Evolutionary conservation across 2,888 invertebrate species (phyloP).

Genomic region (Sminthurides aquaticus): DNA sequence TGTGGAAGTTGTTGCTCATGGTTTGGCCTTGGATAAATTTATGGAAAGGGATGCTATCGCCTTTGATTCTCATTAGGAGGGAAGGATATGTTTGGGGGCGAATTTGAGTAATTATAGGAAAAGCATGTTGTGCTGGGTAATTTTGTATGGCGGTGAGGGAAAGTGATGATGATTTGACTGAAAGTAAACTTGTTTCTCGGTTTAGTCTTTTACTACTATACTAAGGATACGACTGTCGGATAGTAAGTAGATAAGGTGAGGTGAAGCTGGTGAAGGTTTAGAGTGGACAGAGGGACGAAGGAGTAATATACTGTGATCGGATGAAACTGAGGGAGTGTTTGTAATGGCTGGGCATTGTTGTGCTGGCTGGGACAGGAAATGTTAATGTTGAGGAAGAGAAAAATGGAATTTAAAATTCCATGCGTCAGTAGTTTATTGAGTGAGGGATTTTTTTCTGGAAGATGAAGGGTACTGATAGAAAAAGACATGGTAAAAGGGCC

Average conservation of each 20-base stretch:
- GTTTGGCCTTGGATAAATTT: no score
- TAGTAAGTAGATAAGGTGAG: no score
- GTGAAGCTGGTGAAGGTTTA: no score
- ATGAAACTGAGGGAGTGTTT: no score
- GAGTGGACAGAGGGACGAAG: no score
- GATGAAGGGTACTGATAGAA: slow-evolving; percentile 23
- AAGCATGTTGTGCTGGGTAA: neutral
- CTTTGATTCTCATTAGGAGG: neutral
- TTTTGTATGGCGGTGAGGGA: no score
- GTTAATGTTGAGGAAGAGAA: neutral
- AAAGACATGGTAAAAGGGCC: slow-evolving; percentile 16
- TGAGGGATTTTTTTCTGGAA: slow-evolving; percentile 21
- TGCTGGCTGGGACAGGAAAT: neutral
- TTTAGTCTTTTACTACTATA: no score
- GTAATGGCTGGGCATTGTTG: neutral
- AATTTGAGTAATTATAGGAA: neutral
- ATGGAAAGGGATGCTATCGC: neutral
- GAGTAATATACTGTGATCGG: no score
- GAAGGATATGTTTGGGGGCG: neutral
- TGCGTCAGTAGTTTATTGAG: slow-evolving; percentile 22
- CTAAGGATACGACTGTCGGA: no score
- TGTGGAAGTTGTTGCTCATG: no score
- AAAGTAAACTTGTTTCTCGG: no score
- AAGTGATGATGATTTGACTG: neutral
- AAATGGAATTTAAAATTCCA: slow-evolving; percentile 23